Conservation (phyloP, 1,140 invertebrate genomes). For the Protaetia brevitarsis region DNA sequence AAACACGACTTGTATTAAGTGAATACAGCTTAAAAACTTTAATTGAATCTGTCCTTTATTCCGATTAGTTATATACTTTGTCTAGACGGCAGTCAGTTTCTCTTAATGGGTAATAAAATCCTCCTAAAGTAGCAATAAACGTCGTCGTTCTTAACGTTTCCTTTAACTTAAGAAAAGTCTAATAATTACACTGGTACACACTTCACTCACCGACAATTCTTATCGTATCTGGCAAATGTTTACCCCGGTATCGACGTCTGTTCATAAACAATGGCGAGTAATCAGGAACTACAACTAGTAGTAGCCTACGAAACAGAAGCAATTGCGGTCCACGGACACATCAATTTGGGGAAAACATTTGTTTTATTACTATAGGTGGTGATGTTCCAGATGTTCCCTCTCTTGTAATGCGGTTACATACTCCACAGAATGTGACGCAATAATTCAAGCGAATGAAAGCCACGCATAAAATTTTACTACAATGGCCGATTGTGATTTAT, state of each 20-base stretch:
- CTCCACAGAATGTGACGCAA: not conserved
- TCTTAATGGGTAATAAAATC: conserved; percentile 13
- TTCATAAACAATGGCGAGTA: not conserved
- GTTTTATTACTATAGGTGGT: conserved; percentile 21
- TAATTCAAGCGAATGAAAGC: not conserved
- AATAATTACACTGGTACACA: not conserved
- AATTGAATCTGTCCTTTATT: conserved; percentile 5
- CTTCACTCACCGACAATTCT: not conserved
- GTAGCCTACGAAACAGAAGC: not conserved
- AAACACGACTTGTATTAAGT: not conserved
- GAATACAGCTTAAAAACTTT: not conserved
- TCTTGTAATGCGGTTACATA: conserved; percentile 16
- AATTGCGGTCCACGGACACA: conserved; percentile 12
- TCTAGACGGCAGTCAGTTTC: conserved; percentile 10
- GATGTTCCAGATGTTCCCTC: conserved; percentile 14
- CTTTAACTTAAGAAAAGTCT: not conserved
- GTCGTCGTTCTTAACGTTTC: not conserved
- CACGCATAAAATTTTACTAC: conserved; percentile 4
- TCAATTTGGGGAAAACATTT: conserved; percentile 18
- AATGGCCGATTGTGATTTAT: conserved; percentile 3
- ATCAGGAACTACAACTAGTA: not conserved
- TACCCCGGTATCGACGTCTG: too few relatives aligned
- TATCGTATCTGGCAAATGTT: too few relatives aligned
- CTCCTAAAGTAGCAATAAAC: not conserved
- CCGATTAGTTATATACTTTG: conserved; percentile 5